phyloP scores from a whole-genome alignment of 2,113 vertebrate species.

The Zootoca vivipara region DNA sequence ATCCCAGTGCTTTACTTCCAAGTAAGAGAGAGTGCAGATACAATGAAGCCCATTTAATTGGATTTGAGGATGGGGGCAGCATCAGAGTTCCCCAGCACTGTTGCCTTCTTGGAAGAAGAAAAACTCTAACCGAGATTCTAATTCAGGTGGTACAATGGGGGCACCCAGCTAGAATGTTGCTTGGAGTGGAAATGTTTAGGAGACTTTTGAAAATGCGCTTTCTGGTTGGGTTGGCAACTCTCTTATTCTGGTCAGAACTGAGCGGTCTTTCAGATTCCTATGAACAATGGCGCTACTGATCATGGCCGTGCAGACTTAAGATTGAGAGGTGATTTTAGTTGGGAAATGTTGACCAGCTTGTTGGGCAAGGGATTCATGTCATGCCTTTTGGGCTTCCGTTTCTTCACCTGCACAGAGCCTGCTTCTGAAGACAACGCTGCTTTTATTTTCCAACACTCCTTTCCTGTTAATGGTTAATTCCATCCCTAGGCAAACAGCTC shows the following conservation, averaged over 20 bases:
- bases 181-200: background rate
- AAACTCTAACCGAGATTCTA: too few relatives aligned
- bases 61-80: background rate
- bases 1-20: background rate
- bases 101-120: background rate
- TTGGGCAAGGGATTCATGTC: background rate
- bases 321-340: background rate
- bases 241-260: background rate
- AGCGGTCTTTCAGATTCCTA: background rate
- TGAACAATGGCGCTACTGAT: background rate
- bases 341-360: background rate
- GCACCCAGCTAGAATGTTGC: background rate
- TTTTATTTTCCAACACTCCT: background rate
- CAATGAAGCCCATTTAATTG: background rate
- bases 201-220: background rate
- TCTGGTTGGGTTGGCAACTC: background rate
- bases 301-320: background rate
- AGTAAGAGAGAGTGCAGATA: background rate
- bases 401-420: background rate
- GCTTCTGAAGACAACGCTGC: background rate
- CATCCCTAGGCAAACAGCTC: background rate
- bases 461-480: constrained; percentile 6
- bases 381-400: background rate
- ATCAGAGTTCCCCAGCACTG: background rate
- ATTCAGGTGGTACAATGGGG: too few relatives aligned